These are phyloP conservation scores for Callimorpha dominula DNA, from an alignment of 2,888 invertebrate species.

Conservation along the genomic window DNA sequence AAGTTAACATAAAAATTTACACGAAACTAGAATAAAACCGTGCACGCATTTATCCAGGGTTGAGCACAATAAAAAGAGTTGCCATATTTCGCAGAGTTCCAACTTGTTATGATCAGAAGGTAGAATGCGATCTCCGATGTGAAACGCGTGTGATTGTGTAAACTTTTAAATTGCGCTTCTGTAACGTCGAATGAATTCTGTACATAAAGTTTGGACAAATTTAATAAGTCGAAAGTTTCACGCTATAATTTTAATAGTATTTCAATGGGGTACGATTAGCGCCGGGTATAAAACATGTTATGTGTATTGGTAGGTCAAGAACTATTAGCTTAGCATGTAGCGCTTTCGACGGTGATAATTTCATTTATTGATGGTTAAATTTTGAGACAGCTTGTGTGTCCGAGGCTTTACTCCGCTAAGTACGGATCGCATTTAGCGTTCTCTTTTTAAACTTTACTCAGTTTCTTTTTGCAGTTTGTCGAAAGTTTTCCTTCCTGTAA, in stretches of 20 bases:
- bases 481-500: slow-evolving; percentile 83
- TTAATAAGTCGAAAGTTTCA: slow-evolving; percentile 46
- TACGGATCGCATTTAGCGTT: slow-evolving; percentile 80
- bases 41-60: slow-evolving; percentile 55
- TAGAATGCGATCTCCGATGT: slow-evolving; percentile 58
- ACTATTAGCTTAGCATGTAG: slow-evolving; percentile 10
- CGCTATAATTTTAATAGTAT: slow-evolving; percentile 29
- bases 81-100: slow-evolving; percentile 72
- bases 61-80: slow-evolving; percentile 71
- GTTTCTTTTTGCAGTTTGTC: slow-evolving; percentile 82
- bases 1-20: slow-evolving; percentile 70
- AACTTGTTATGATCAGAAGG: slow-evolving; percentile 76
- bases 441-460: slow-evolving; percentile 80
- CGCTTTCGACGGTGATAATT: slow-evolving; percentile 17
- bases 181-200: slow-evolving; percentile 47
- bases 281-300: slow-evolving; percentile 2
- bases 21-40: slow-evolving; percentile 67
- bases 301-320: background rate
- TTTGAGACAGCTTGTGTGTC: slow-evolving; percentile 41
- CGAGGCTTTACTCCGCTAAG: slow-evolving; percentile 64
- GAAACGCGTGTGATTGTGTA: slow-evolving; percentile 65
- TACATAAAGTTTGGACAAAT: slow-evolving; percentile 60
- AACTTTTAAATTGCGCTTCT: slow-evolving; percentile 67
- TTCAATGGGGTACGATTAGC: slow-evolving; percentile 21
- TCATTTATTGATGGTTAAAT: slow-evolving; percentile 27